Evolutionary conservation across 2,888 invertebrate species (phyloP).

Genomic region (Ametastegia equiseti): DNA sequence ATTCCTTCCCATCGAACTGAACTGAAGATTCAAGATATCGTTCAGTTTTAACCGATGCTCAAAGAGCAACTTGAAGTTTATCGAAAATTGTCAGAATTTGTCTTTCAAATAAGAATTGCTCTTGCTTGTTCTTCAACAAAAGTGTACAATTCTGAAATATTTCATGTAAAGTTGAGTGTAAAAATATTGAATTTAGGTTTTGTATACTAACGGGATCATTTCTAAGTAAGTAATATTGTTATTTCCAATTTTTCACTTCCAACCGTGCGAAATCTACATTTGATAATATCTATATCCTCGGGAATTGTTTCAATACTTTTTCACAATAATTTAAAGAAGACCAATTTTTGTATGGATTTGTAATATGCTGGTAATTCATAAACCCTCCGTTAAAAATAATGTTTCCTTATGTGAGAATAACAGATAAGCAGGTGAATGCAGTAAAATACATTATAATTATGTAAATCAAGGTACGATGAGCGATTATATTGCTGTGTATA

Average conservation of each 20-base stretch:
- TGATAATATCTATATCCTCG: background rate
- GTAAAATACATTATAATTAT: slow-evolving; percentile 26
- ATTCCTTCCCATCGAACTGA: background rate
- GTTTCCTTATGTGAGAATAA: background rate
- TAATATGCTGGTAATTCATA: slow-evolving; percentile 1
- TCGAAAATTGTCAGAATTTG: background rate
- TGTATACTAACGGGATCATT: background rate
- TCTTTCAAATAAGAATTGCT: background rate
- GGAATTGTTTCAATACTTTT: background rate
- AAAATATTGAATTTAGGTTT: slow-evolving; percentile 6
- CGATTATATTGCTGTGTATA: background rate
- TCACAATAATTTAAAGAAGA: background rate
- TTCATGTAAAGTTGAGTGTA: slow-evolving; percentile 28
- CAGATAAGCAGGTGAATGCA: background rate
- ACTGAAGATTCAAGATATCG: background rate
- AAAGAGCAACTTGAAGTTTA: background rate
- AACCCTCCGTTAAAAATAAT: background rate
- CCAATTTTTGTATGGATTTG: background rate
- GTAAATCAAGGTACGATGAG: background rate
- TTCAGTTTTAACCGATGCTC: slow-evolving; percentile 21
- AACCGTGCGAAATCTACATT: background rate
- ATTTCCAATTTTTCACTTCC: background rate
- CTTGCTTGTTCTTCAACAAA: background rate
- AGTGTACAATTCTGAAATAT: slow-evolving; percentile 5
- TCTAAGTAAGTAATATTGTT: background rate